These are phyloP conservation scores for Brachionus paranguensis DNA, from an alignment of 1,140 invertebrate genomes.

Conservation along the genomic window DNA sequence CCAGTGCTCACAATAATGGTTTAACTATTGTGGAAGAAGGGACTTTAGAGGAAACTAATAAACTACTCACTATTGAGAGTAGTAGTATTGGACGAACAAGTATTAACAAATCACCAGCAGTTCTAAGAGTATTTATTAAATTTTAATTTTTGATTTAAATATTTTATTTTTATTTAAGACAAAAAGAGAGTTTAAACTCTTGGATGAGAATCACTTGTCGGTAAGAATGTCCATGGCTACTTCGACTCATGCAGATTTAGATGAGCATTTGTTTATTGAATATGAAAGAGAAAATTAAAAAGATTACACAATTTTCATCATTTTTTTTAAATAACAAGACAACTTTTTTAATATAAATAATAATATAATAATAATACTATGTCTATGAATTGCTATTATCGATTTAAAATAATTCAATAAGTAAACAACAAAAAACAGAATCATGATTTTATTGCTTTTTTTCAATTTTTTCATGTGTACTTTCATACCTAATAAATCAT, in stretches of 20 bases:
- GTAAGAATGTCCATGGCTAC: constrained; percentile 33
- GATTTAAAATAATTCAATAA: background rate
- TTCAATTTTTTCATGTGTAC: no score
- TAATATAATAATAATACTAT: no score
- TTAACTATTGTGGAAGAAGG: constrained; percentile 27
- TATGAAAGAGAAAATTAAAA: constrained; percentile 30
- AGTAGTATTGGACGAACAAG: background rate
- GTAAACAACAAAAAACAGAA: no score
- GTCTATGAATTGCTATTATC: no score
- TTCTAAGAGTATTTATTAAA: background rate
- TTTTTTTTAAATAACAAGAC: background rate
- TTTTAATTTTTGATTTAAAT: background rate
- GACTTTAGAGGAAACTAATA: background rate
- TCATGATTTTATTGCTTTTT: no score
- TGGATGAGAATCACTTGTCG: background rate
- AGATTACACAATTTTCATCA: background rate
- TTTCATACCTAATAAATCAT: no score
- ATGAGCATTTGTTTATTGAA: constrained; percentile 38
- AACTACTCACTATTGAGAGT: background rate
- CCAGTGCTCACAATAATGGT: constrained; percentile 22
- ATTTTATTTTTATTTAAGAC: constrained; percentile 11
- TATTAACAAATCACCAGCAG: constrained; percentile 8
- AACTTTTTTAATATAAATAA: no score
- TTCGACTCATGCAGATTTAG: background rate
- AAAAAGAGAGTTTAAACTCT: constrained; percentile 4